A percentile compares a stretch with the other conserved stretches of the same genome.
These are phyloP conservation scores for Todus mexicanus DNA, from an alignment of 2,797 vertebrate species.

Conservation along the genomic window DNA sequence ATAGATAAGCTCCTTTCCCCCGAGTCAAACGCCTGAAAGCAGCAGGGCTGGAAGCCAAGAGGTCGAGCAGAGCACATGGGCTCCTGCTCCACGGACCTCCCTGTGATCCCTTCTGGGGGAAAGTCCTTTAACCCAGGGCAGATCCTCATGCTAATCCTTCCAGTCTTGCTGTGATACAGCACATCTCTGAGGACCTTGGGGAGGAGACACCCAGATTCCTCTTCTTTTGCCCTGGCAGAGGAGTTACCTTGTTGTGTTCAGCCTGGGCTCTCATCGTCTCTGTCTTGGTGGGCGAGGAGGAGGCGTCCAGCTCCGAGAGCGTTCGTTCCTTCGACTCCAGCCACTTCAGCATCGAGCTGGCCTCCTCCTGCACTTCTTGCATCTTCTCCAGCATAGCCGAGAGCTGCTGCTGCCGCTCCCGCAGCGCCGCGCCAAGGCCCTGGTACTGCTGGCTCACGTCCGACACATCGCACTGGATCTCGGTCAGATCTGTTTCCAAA, in stretches of 20 bases:
- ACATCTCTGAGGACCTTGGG: neutral
- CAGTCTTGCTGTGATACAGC: too few relatives aligned
- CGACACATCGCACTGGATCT: constrained; percentile 91
- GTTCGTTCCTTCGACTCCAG: constrained; percentile 83
- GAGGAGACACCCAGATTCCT: neutral
- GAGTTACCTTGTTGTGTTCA: constrained; percentile 90
- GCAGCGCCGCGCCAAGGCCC: constrained; percentile 79
- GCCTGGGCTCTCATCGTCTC: constrained; percentile 88
- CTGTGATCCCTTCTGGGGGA: neutral
- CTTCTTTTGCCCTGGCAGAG: rapidly evolving
- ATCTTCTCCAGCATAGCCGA: constrained; percentile 79
- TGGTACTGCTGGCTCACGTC: constrained; percentile 87
- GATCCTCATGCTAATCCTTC: neutral
- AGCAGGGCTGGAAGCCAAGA: neutral
- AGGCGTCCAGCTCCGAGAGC: constrained; percentile 77
- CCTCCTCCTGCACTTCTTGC: constrained; percentile 79
- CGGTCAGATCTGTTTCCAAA: constrained; percentile 85
- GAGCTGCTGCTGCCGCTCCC: constrained; percentile 77
- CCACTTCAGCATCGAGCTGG: constrained; percentile 82
- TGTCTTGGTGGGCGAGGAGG: constrained; percentile 84
- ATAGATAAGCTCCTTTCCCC: neutral
- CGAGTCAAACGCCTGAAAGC: neutral
- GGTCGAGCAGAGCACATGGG: neutral
- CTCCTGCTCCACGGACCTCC: neutral
- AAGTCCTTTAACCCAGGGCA: neutral